phyloP scores from a whole-genome alignment of 2,888 invertebrate species.

The Drosophila trichaetosa region DNA sequence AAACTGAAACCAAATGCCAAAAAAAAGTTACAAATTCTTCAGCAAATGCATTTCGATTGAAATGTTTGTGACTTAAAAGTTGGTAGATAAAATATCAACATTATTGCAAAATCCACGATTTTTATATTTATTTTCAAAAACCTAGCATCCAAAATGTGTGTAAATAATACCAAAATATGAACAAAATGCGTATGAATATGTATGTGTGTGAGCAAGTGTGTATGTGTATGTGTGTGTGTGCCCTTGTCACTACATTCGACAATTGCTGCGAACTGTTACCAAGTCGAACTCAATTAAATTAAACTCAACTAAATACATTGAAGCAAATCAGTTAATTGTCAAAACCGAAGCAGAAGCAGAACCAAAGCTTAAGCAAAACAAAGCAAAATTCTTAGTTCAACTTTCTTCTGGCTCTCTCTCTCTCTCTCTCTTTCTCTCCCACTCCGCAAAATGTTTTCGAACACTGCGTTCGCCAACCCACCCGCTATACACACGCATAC shows the following conservation, averaged over 20 bases:
- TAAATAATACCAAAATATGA: not conserved
- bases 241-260: conserved; percentile 77
- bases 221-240: conserved; percentile 18
- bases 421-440: not conserved
- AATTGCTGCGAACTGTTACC: conserved; percentile 46
- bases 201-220: conserved; percentile 15
- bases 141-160: not conserved
- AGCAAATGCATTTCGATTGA: not conserved
- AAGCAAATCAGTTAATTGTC: conserved; percentile 4
- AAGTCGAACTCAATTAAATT: conserved; percentile 30
- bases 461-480: conserved; percentile 58
- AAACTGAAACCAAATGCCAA: not conserved
- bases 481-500: conserved; percentile 52
- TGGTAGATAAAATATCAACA: not conserved
- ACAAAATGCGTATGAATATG: not conserved
- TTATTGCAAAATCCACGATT: not conserved
- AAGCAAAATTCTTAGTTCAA: conserved; percentile 38
- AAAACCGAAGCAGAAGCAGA: conserved; percentile 22
- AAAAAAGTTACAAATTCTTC: not conserved
- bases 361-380: conserved; percentile 19
- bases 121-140: not conserved
- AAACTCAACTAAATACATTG: conserved; percentile 14
- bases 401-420: conserved; percentile 10
- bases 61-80: not conserved
- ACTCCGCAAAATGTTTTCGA: conserved; percentile 25